Percentiles rank a stretch among this genome's conserved stretches.
Conservation (phyloP, 2,797 vertebrate genomes). For the Bovichtus variegatus region DNA sequence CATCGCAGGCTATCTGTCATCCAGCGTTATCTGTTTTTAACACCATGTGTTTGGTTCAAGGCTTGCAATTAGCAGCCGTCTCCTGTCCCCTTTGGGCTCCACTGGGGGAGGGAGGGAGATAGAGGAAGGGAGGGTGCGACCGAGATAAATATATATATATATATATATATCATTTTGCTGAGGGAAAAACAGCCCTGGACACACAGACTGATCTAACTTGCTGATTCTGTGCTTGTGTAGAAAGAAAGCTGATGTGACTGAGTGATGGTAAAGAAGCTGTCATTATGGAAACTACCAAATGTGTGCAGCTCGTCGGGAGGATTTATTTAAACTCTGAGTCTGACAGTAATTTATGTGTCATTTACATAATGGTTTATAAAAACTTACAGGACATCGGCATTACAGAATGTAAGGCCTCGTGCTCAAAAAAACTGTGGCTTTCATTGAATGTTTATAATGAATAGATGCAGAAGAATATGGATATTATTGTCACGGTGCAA, state of each 20-base stretch:
- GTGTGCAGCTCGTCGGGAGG: conserved; percentile 31
- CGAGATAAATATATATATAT: neutral
- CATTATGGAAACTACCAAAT: conserved; percentile 45
- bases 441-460: conserved; percentile 18
- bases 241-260: conserved; percentile 60
- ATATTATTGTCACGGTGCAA: conserved; percentile 29
- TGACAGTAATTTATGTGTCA: conserved; percentile 46
- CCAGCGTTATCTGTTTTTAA: conserved; percentile 63
- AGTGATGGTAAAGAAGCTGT: conserved; percentile 40
- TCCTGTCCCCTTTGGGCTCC: conserved; percentile 62
- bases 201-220: conserved; percentile 54
- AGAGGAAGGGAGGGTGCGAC: conserved; percentile 21
- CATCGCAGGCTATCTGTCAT: conserved; percentile 50
- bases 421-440: neutral
- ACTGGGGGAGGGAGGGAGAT: conserved; percentile 17
- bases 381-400: conserved; percentile 8
- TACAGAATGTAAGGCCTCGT: too few relatives aligned
- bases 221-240: conserved; percentile 52
- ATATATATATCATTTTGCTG: conserved; percentile 10
- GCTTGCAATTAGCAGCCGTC: conserved; percentile 78
- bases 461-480: conserved; percentile 38
- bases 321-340: conserved; percentile 41
- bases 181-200: conserved; percentile 51
- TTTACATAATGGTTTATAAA: conserved; percentile 23
- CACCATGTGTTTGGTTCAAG: conserved; percentile 54